Evolutionary conservation across 1,140 invertebrate species (phyloP).

Genomic region (Microplitis demolitor): DNA sequence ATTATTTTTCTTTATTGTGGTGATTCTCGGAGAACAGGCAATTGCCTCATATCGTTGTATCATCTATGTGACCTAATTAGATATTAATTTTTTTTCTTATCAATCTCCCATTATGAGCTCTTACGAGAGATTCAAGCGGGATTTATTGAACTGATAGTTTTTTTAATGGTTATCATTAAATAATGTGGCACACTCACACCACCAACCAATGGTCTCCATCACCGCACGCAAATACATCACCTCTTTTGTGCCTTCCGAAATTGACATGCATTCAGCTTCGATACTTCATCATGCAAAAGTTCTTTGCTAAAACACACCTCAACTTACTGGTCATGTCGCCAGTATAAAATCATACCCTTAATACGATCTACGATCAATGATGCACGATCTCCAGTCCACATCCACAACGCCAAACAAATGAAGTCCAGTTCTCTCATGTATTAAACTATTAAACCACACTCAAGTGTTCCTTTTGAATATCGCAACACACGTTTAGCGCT

Average conservation of each 20-base stretch:
- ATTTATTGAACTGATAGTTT: no score
- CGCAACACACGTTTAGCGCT: constrained; percentile 33
- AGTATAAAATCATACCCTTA: constrained; percentile 23
- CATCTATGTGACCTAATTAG: no score
- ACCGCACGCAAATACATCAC: constrained; percentile 41
- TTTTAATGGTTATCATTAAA: neutral
- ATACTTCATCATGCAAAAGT: constrained; percentile 35
- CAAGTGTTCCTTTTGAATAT: constrained; percentile 35
- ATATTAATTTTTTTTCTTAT: no score
- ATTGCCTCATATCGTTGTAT: no score
- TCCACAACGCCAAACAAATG: constrained; percentile 26
- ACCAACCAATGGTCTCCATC: constrained; percentile 23
- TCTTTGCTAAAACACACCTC: constrained; percentile 17
- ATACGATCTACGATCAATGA: constrained; percentile 32
- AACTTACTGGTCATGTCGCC: constrained; percentile 3
- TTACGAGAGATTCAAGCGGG: no score
- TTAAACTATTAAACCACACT: constrained; percentile 23
- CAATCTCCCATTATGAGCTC: no score
- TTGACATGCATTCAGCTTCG: constrained; percentile 54
- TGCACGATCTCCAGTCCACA: constrained; percentile 30
- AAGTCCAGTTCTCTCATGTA: neutral
- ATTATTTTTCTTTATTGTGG: no score
- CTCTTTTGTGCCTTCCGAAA: constrained; percentile 41
- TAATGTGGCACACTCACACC: neutral
- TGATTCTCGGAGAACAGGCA: no score